A percentile compares a stretch with the other conserved stretches of the same genome.
Conservation (phyloP, 2,797 vertebrate genomes). For the Agapornis canus region DNA sequence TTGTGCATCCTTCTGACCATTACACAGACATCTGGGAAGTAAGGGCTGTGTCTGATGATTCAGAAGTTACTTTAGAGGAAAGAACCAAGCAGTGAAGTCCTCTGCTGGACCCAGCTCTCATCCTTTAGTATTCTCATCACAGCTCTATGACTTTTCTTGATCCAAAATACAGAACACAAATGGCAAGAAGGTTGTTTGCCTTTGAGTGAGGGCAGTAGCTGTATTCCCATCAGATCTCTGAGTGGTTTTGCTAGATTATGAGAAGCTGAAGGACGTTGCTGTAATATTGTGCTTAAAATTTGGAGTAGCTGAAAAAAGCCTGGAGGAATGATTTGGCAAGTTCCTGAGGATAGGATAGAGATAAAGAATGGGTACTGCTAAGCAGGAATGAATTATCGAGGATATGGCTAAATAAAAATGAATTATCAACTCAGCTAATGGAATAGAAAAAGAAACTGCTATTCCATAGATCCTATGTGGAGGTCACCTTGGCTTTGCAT, state of each 20-base stretch:
- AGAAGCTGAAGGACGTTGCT: not conserved
- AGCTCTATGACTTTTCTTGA: not conserved
- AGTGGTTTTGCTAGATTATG: not conserved
- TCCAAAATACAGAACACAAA: not conserved
- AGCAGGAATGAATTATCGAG: conserved; percentile 31
- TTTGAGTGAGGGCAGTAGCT: not conserved
- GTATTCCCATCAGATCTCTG: not conserved
- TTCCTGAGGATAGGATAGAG: not conserved
- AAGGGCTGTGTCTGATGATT: not conserved
- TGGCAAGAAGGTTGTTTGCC: not conserved
- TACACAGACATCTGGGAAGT: not conserved
- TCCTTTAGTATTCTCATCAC: not conserved
- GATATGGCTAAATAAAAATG: conserved; percentile 43
- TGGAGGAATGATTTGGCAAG: conserved; percentile 13
- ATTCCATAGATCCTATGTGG: not conserved
- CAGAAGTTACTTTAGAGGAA: not conserved
- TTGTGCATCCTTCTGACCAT: conserved; percentile 7
- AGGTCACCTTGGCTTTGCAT: conserved; percentile 63
- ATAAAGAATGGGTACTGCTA: conserved; percentile 25
- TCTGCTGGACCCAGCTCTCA: not conserved
- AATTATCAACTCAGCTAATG: conserved; percentile 47
- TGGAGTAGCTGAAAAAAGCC: not conserved
- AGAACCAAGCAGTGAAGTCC: not conserved
- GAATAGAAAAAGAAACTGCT: conserved; percentile 17
- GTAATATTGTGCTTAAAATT: not conserved